Base-by-base conservation (phyloP, 2,113 vertebrate genomes). In the Tyto alba region DNA sequence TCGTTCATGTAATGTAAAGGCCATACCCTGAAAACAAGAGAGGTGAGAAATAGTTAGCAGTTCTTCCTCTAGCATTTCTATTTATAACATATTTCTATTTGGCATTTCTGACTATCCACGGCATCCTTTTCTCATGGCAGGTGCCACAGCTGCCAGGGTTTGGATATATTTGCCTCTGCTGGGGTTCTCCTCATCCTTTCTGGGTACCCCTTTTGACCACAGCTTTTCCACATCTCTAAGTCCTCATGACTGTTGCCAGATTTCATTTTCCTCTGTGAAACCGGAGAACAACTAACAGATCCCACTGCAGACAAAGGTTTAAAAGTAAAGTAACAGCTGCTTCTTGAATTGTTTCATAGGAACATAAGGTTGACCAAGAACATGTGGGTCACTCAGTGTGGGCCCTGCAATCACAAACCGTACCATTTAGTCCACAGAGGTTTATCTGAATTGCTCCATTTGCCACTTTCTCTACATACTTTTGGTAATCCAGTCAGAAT, bases 1-100 rank as follows among this genome's bases (percentile, higher is more conserved):
- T 13, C 99, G 97, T 86, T 99, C 99, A 30, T 97, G 96, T 12
- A 99, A 88, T 0, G 99, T 98, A 85, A 99, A 99, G n/a, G 99
- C 99, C 99, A 99, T 99, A 19, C 99, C 99, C 99, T 99, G 96
- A 7, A 78, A 48, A 32, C 17, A 73, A 29, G 82, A 43, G 76
- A 94, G 52, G 63, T 2, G 63, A 68, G 86, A 73, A 10, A 15
- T 17, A 40, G 10, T 8, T 1, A 27, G 10, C 38, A 11, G 6
- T 0, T 9, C 30, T 9, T 5, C 32, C 50, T 32, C n/a, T 2
- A 8, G 20, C 10, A 3, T 6, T 47, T 18, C 43, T 1, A 4
- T 72, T 82, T 38, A 6, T 12, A 11, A 29, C 1, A 5, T 34
- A 4, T 32, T 47, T 55, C 11, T 29, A 3, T 41, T 45, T 5